Base-by-base conservation (phyloP, 2,888 invertebrate species). In the Melanostoma scalare region DNA sequence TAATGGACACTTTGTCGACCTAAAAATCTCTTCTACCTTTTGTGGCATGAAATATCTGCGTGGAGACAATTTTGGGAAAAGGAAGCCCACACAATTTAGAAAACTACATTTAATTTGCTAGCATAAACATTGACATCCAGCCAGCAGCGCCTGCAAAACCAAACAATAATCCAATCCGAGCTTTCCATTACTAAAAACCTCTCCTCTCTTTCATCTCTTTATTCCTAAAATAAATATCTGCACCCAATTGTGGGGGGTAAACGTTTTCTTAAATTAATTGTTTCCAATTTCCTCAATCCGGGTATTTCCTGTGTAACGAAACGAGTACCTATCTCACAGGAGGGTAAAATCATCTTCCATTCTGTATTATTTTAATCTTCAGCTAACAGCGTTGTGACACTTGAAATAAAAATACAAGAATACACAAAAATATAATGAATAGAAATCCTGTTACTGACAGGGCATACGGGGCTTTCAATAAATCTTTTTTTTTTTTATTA, bases 111-210 rank as follows among this genome's bases (percentile, higher is more conserved):
- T 55, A 50, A 33, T 56, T 68, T 63, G 55, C 48, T 30, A 58
- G 56, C 63, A 69, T 63, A 58, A 74, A 75, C 75, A 80, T 80
- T 63, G 50, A 69, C 75, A 74, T 58, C 56, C 20, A 20, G 20
- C 20, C 20, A 20, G 20, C 20, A 4, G 50, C 69, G 75, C 79
- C 79, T 80, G 79, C 46, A 74, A 63, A 56, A 44, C 48, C 55
- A 30, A 73, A 31, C 73, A 73, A 61, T 67, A 60, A 60, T 40
- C 20, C 73, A 74, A 79, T 68, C 42, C 42, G 35, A 73, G 46
- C 67, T 9, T n/a, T 61, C 72, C 68, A 63, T 63, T 8, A 53
- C 69, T 20, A 61, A 30, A 55, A 20, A 46, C 10, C 61, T 48
- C 69, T 55, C 36, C 48, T 63, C 48, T 20, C 20, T 20, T 20